Conservation (phyloP, 2,888 invertebrate species). For the Tipula helvola region DNA sequence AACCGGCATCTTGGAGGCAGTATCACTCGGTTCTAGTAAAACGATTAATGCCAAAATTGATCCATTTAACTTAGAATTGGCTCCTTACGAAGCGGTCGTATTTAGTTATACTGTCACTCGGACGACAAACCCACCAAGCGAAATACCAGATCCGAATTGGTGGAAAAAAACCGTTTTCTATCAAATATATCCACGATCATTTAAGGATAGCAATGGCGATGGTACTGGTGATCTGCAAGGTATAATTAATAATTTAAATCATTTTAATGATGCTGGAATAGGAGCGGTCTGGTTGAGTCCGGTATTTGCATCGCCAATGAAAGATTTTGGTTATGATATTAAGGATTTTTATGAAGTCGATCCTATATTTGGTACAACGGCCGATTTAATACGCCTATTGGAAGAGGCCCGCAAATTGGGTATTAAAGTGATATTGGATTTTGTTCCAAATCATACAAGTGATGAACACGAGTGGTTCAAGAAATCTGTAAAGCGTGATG, state of each 20-base stretch:
- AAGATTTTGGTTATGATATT: slow-evolving; percentile 69
- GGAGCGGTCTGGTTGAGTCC: slow-evolving; percentile 60
- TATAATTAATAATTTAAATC: slow-evolving; percentile 38
- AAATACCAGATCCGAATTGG: slow-evolving; percentile 43
- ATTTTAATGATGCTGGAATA: slow-evolving; percentile 54
- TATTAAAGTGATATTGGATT: slow-evolving; percentile 34
- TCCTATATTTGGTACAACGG: slow-evolving; percentile 53
- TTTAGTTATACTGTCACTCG: background rate
- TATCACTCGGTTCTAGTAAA: background rate
- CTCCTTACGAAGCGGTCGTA: background rate
- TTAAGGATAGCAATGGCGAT: slow-evolving; percentile 58
- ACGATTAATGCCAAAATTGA: background rate
- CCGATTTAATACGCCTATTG: slow-evolving; percentile 52
- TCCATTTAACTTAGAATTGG: background rate
- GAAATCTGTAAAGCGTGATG: slow-evolving; percentile 42
- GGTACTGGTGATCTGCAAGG: slow-evolving; percentile 68
- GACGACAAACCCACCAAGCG: background rate
- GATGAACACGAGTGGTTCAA: slow-evolving; percentile 51
- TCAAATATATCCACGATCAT: slow-evolving; percentile 65
- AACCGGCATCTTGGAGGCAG: background rate
- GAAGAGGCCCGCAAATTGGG: slow-evolving; percentile 35
- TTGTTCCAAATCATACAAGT: slow-evolving; percentile 42
- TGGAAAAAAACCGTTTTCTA: slow-evolving; percentile 64
- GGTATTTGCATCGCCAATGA: slow-evolving; percentile 49
- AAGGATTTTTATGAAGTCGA: slow-evolving; percentile 55